Conservation (phyloP, 2,797 vertebrate genomes). For the Lagodon rhomboides region DNA sequence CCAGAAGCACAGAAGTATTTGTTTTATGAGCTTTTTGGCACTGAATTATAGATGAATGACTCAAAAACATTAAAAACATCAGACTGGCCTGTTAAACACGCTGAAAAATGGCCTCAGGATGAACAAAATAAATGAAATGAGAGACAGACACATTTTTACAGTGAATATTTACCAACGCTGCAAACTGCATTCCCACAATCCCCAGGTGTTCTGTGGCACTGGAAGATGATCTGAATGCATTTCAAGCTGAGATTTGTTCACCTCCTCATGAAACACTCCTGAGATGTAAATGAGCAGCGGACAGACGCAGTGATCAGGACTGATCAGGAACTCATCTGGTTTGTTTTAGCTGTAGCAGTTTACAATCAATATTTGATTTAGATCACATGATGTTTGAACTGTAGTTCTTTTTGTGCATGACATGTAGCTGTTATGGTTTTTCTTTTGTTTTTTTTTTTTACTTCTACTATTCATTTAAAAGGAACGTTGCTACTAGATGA, state of each 20-base stretch:
- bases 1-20: slow-evolving; percentile 3
- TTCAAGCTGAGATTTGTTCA: background rate
- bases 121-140: background rate
- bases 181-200: slow-evolving; percentile 12
- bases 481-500: slow-evolving; percentile 13
- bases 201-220: background rate
- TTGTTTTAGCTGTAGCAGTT: slow-evolving; percentile 65
- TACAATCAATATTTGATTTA: slow-evolving; percentile 62
- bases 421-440: slow-evolving; percentile 37
- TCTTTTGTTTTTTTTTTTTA: slow-evolving; percentile 44
- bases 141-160: background rate
- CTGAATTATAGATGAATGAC: slow-evolving; percentile 9
- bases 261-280: background rate
- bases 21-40: background rate
- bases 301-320: slow-evolving; percentile 11
- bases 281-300: background rate
- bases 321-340: too few species aligned
- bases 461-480: slow-evolving; percentile 46
- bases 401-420: slow-evolving; percentile 63
- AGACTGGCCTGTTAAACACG: background rate
- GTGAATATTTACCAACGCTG: slow-evolving; percentile 8
- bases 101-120: slow-evolving; percentile 10
- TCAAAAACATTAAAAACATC: background rate
- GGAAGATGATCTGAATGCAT: background rate
- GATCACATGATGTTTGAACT: slow-evolving; percentile 41